Percentiles rank a stretch among this genome's conserved stretches.
phyloP scores from a whole-genome alignment of 1,140 invertebrate species.

The Dendrolimus punctatus region DNA sequence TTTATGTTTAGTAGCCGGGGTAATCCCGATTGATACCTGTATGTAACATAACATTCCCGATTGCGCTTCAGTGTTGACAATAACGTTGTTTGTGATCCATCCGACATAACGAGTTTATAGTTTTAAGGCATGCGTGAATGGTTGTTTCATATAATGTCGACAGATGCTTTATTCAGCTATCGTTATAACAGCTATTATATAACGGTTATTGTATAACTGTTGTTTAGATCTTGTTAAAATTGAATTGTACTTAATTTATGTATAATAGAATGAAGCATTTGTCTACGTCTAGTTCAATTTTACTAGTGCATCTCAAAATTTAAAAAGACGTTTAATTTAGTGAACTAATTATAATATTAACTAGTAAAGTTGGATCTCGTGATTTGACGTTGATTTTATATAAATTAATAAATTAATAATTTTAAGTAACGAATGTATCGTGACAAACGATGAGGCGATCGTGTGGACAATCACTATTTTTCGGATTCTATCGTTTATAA shows the following conservation, averaged over 20 bases:
- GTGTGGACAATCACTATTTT: not conserved
- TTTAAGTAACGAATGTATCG: constrained; percentile 29
- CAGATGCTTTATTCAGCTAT: constrained; percentile 32
- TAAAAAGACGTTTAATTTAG: constrained; percentile 16
- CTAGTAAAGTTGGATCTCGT: constrained; percentile 38
- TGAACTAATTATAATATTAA: constrained; percentile 15
- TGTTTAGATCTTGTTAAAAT: not conserved
- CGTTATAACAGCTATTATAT: constrained; percentile 4
- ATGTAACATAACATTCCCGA: constrained; percentile 68
- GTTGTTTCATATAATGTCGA: constrained; percentile 35
- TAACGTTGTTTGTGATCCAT: constrained; percentile 70
- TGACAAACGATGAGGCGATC: constrained; percentile 31
- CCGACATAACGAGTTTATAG: constrained; percentile 48
- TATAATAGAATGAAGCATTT: constrained; percentile 33
- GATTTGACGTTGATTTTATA: constrained; percentile 37
- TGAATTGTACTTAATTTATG: constrained; percentile 1
- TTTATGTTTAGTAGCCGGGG: no score
- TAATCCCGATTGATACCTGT: constrained; percentile 60
- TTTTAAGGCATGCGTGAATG: constrained; percentile 59
- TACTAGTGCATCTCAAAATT: constrained; percentile 27
- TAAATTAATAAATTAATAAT: constrained; percentile 43
- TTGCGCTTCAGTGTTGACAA: constrained; percentile 56
- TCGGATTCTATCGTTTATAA: no score
- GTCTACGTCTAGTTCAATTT: constrained; percentile 28
- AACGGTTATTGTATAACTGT: constrained; percentile 11